Evolutionary conservation across 1,140 invertebrate genomes (phyloP), one percentile per base, ranked within the genome.

Genomic region (Temnothorax nylanderi): DNA sequence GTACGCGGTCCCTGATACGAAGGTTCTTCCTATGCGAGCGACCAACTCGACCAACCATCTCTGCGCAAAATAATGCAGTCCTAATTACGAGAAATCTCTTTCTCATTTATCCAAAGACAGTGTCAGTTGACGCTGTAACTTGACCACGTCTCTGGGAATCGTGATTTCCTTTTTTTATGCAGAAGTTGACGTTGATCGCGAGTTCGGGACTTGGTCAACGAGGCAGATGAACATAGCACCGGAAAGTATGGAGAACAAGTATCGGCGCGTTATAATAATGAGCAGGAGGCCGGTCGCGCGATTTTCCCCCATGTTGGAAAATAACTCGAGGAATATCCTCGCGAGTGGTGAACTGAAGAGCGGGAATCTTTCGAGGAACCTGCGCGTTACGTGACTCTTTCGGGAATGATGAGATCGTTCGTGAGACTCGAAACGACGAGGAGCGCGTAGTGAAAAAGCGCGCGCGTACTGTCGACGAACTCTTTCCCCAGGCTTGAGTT

Each of bases 1-100:
- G 51, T 62, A 60, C 64, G 78, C 86, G 90, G 81, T 88, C 90
- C 84, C 90, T 84, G 88, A 80, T 72, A 64, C 41, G 78, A 62
- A 85, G 65, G 88, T 88, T 88, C 81, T 56, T 82, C 49, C 80
- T 87, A 76, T 77, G 65, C 60, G 84, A 44, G 82, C 62, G 37
- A 85, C 26, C 26, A 26, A 26, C 58, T 64, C 58, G n/a, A 37
- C 4, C 34, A 26, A 51, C 51, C 51, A n/a, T 8, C 41, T 74
- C 26, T n/a, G 10, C 37, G 18, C 21, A 10, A 74, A n/a, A 26
- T n/a, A 11, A 58, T 4, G 16, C 13, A 34, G 13, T n/a, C 2
- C 21, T 64, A 26, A 56, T 69, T 54, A 7, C 44, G n/a, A n/a
- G 11, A 71, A 44, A 21, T 67, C 32, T 37, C 32, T 7, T 44